Evolutionary conservation across 1,140 invertebrate species (phyloP).

Genomic region (Harlomillsia oculata): DNA sequence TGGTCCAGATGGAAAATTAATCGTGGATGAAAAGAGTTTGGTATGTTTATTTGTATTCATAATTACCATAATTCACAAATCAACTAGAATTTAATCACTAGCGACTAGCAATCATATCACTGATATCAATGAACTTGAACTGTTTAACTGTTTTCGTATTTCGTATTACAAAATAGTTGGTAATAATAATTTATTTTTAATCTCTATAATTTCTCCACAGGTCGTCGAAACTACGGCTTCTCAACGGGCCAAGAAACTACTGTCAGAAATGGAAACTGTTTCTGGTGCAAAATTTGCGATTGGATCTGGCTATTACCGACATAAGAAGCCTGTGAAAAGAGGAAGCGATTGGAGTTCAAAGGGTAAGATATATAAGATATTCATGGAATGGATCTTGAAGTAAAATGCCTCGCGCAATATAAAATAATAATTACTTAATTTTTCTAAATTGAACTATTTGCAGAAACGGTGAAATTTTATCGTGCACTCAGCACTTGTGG

Average conservation of each 20-base stretch:
- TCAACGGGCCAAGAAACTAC: slow-evolving; percentile 50
- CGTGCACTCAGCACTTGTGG: slow-evolving; percentile 74
- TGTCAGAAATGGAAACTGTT: slow-evolving; percentile 54
- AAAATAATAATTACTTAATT: slow-evolving; percentile 19
- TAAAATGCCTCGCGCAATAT: not conserved
- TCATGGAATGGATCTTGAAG: not conserved
- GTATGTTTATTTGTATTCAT: slow-evolving; percentile 39
- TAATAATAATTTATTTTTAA: slow-evolving; percentile 11
- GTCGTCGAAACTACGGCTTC: slow-evolving; percentile 60
- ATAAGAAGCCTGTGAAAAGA: slow-evolving; percentile 33
- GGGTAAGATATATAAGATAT: slow-evolving; percentile 32
- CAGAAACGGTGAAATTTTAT: slow-evolving; percentile 77
- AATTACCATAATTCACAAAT: slow-evolving; percentile 19
- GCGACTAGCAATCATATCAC: too few species aligned
- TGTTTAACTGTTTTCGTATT: slow-evolving; percentile 10
- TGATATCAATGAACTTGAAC: slow-evolving; percentile 67
- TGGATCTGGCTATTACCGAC: slow-evolving; percentile 50
- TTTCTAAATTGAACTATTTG: slow-evolving; percentile 23
- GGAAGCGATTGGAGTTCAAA: slow-evolving; percentile 39
- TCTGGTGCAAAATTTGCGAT: slow-evolving; percentile 49
- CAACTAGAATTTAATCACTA: too few species aligned
- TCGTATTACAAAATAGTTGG: not conserved
- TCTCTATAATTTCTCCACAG: slow-evolving; percentile 19
- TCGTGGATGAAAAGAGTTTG: slow-evolving; percentile 76
- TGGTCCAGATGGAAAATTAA: slow-evolving; percentile 72